A percentile compares a stretch with the other conserved stretches of the same genome.
phyloP scores from a whole-genome alignment of 2,888 invertebrate species.

The Agrochola lota region DNA sequence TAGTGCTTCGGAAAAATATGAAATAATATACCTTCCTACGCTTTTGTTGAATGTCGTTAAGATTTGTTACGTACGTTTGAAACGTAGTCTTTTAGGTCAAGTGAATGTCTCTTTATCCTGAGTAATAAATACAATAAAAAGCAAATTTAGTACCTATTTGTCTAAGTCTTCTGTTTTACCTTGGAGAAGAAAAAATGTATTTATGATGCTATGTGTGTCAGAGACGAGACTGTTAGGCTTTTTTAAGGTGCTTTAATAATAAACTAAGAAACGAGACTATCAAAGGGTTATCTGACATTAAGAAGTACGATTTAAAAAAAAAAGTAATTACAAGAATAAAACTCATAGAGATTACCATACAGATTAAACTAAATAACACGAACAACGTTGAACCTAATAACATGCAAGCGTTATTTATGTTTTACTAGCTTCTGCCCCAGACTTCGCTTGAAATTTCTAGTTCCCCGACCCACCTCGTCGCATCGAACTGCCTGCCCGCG shows the following conservation, averaged over 20 bases:
- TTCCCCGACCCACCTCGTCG: too few relatives aligned
- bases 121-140: constrained; percentile 46
- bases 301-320: too few relatives aligned
- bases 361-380: neutral
- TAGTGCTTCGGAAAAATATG: constrained; percentile 1
- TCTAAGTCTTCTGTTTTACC: neutral
- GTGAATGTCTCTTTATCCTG: constrained; percentile 31
- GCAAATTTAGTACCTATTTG: constrained; percentile 27
- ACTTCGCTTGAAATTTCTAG: too few relatives aligned
- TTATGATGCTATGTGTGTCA: neutral
- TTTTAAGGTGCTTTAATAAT: neutral
- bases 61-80: neutral
- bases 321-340: neutral
- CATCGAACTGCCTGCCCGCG: too few relatives aligned
- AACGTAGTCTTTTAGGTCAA: constrained; percentile 35
- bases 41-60: constrained; percentile 11
- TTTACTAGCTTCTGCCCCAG: neutral
- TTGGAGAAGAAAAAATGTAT: neutral
- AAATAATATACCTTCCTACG: neutral
- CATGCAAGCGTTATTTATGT: neutral
- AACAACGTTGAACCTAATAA: neutral
- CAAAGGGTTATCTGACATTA: neutral
- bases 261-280: neutral
- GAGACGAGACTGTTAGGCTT: neutral
- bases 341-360: neutral